These are phyloP conservation scores for Chironomus striatipennis DNA, from an alignment of 1,140 invertebrate genomes.

Conservation along the genomic window DNA sequence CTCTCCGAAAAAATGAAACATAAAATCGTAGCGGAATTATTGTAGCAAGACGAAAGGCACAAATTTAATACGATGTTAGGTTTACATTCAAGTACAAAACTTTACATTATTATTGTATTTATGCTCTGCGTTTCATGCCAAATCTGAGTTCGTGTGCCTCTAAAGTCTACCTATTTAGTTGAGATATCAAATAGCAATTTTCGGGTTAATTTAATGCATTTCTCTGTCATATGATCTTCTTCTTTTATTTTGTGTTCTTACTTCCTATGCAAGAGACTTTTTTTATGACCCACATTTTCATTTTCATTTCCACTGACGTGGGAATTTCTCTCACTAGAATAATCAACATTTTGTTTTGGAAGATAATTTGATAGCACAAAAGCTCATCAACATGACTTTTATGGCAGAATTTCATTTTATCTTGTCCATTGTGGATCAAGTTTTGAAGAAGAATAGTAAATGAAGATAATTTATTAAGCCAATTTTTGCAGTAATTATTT, in stretches of 20 bases:
- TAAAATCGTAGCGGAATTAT: neutral
- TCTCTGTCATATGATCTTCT: neutral
- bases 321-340: neutral
- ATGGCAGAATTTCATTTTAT: no score
- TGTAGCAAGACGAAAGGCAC: slow-evolving; percentile 21
- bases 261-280: neutral
- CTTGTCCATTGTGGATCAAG: no score
- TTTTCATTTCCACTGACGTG: neutral
- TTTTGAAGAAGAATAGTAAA: no score
- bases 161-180: neutral
- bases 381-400: no score
- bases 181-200: neutral
- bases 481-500: no score
- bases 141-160: neutral
- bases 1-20: neutral
- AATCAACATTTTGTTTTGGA: no score
- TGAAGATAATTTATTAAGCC: no score
- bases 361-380: no score
- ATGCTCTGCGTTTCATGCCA: no score
- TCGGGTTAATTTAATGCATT: slow-evolving; percentile 22
- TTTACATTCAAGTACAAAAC: neutral
- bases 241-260: no score
- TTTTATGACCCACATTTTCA: neutral
- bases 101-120: no score
- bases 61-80: neutral